Percentiles rank a stretch among this genome's conserved stretches.
These are phyloP conservation scores for Caenorhabditis macrosperma DNA, from an alignment of 2,888 invertebrate genomes.

Conservation along the genomic window DNA sequence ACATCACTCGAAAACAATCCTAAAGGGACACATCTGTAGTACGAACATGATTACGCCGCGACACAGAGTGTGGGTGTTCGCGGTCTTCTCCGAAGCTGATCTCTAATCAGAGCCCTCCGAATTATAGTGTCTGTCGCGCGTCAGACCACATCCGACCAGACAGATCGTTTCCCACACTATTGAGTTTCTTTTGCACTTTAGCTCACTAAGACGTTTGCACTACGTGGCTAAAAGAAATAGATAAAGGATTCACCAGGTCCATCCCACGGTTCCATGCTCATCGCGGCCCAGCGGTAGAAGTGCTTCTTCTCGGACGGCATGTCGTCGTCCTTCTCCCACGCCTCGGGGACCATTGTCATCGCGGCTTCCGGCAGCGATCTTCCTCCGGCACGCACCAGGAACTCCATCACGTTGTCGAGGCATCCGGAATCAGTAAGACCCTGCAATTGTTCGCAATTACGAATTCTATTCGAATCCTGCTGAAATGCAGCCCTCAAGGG, in stretches of 20 bases:
- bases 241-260: conserved; percentile 83
- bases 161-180: neutral
- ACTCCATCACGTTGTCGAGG: conserved; percentile 97
- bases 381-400: conserved; percentile 93
- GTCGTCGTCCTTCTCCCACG: conserved; percentile 80
- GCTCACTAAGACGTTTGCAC: neutral
- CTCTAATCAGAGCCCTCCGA: neutral
- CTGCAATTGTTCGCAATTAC: conserved; percentile 46
- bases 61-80: conserved; percentile 3
- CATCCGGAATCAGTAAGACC: conserved; percentile 98
- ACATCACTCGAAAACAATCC: neutral
- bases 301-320: conserved; percentile 94
- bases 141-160: no score
- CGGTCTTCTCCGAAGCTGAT: neutral
- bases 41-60: neutral
- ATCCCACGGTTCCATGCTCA: conserved; percentile 99
- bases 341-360: conserved; percentile 91
- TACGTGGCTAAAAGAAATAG: neutral
- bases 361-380: conserved; percentile 94
- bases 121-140: neutral
- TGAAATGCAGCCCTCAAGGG: conserved; percentile 4
- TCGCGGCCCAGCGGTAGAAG: conserved; percentile 97
- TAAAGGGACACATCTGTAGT: neutral
- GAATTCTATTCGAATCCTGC: neutral
- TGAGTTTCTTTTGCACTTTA: conserved; percentile 19